Conservation (phyloP, 2,797 vertebrate species). For the Merluccius polli region DNA sequence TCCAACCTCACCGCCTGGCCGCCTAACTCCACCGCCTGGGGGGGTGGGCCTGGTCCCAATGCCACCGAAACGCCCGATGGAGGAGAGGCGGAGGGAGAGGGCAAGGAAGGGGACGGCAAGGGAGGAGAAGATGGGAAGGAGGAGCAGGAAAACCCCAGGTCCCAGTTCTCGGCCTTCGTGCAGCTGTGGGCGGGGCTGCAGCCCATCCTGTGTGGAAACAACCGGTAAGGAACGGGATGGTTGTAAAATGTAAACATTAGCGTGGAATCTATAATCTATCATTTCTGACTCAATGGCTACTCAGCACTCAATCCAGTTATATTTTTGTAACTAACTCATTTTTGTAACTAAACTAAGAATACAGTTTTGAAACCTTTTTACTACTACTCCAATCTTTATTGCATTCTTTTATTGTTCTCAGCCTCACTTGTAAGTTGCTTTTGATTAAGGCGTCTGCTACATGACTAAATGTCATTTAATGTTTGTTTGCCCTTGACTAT, state of each 20-base stretch:
- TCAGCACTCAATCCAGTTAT: background rate
- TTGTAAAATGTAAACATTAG: background rate
- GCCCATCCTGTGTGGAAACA: conserved; percentile 95
- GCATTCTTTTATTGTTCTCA: background rate
- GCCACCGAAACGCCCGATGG: conserved; percentile 57
- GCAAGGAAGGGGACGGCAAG: conserved; percentile 50
- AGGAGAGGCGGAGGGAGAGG: conserved; percentile 28
- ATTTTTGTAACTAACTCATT: background rate
- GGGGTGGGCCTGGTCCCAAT: conserved; percentile 55
- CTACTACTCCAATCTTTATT: background rate
- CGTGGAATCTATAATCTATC: background rate
- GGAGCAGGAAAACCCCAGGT: conserved; percentile 72
- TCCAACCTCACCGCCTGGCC: conserved; percentile 59
- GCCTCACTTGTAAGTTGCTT: background rate
- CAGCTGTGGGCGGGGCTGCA: conserved; percentile 96
- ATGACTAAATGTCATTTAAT: background rate
- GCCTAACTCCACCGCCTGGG: conserved; percentile 68
- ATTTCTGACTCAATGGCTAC: background rate
- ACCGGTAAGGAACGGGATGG: conserved; percentile 75
- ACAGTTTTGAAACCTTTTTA: background rate
- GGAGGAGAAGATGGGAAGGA: conserved; percentile 45
- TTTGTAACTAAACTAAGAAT: no score
- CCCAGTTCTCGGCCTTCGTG: conserved; percentile 91
- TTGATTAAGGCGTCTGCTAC: background rate
- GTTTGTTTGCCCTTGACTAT: background rate